A percentile compares a stretch with the other conserved stretches of the same genome.
phyloP scores from a whole-genome alignment of 2,888 invertebrate species.

The Epinotia bilunana region DNA sequence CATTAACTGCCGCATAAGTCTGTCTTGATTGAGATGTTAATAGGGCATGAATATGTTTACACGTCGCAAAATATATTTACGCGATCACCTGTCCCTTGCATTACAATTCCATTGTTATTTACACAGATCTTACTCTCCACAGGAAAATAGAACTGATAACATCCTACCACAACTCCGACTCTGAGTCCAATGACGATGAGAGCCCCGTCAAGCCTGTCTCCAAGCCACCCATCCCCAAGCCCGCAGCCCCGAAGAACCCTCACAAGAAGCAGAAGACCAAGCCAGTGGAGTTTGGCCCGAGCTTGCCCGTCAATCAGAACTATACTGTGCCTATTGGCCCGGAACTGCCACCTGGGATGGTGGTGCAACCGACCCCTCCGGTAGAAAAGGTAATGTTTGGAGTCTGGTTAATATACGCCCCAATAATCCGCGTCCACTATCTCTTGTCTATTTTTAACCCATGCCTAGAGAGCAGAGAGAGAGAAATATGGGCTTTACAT shows the following conservation, averaged over 20 bases:
- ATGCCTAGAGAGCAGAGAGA: too few species aligned
- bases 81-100: too few species aligned
- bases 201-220: constrained; percentile 51
- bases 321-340: constrained; percentile 75
- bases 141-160: constrained; percentile 85
- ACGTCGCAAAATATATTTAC: too few species aligned
- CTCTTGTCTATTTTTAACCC: too few species aligned
- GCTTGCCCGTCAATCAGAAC: constrained; percentile 67
- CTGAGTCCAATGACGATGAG: constrained; percentile 81
- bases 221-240: constrained; percentile 46
- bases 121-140: constrained; percentile 44
- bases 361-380: constrained; percentile 51
- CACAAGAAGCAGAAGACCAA: constrained; percentile 67
- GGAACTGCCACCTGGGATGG: constrained; percentile 65
- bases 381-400: constrained; percentile 18
- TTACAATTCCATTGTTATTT: background rate
- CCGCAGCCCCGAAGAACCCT: constrained; percentile 49
- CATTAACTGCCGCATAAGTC: too few species aligned
- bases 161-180: constrained; percentile 82
- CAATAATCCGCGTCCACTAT: too few species aligned
- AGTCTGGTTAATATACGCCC: too few species aligned
- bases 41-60: too few species aligned
- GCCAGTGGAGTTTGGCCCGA: constrained; percentile 68
- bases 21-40: too few species aligned
- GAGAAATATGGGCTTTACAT: too few species aligned